Conservation (phyloP, 2,888 invertebrate genomes). For the Eristalinus aeneus region DNA sequence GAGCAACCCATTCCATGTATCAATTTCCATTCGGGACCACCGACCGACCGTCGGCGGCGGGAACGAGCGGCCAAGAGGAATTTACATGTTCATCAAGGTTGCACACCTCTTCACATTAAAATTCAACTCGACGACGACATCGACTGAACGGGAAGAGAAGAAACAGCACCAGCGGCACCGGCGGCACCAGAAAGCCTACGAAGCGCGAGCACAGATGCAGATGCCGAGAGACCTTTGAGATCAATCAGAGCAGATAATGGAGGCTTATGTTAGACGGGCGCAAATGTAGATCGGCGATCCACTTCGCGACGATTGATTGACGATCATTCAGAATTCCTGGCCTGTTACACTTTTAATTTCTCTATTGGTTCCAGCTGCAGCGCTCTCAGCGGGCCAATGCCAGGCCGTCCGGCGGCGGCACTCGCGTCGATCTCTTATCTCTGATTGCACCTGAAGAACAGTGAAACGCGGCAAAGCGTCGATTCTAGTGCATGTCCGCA, state of each 20-base stretch:
- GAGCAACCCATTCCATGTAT: slow-evolving; percentile 21
- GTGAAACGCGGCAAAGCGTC: slow-evolving; percentile 23
- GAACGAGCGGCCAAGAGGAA: slow-evolving; percentile 27
- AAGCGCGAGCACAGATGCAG: slow-evolving; percentile 10
- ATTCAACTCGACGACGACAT: slow-evolving; percentile 42
- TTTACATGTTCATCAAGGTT: slow-evolving; percentile 70
- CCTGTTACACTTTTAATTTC: slow-evolving; percentile 70
- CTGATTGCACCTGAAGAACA: slow-evolving; percentile 52
- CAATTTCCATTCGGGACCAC: slow-evolving; percentile 44
- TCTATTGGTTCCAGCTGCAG: slow-evolving; percentile 46
- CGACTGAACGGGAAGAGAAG: slow-evolving; percentile 8
- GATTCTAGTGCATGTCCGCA: neutral
- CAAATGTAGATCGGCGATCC: slow-evolving; percentile 29
- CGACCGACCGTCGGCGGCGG: neutral
- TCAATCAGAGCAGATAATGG: slow-evolving; percentile 68
- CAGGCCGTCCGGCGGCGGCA: slow-evolving; percentile 20
- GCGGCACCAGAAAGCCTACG: slow-evolving; percentile 12
- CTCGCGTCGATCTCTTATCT: slow-evolving; percentile 52
- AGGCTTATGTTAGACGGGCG: slow-evolving; percentile 51
- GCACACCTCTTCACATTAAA: slow-evolving; percentile 65
- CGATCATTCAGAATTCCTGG: slow-evolving; percentile 56
- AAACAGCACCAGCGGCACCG: neutral
- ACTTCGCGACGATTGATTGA: slow-evolving; percentile 55
- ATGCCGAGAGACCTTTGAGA: slow-evolving; percentile 48
- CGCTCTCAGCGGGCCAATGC: neutral